Evolutionary conservation across 2,888 invertebrate genomes (phyloP).

Genomic region (Augiades crinisus): DNA sequence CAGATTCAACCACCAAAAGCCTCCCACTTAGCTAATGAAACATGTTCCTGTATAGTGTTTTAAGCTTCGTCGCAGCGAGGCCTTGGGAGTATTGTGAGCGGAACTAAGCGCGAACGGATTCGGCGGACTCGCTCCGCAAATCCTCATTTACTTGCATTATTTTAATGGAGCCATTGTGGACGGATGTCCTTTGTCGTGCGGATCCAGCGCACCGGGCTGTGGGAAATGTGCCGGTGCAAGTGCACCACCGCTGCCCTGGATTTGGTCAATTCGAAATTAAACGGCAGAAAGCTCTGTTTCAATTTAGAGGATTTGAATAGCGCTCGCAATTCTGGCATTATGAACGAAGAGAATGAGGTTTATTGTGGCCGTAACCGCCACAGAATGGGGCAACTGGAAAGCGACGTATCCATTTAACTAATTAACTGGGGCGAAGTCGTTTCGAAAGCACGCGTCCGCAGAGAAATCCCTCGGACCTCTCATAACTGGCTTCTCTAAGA

Average conservation of each 20-base stretch:
- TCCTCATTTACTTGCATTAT: conserved; percentile 82
- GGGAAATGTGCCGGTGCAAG: conserved; percentile 73
- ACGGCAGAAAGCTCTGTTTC: conserved; percentile 56
- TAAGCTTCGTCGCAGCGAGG: conserved; percentile 59
- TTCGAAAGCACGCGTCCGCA: conserved; percentile 56
- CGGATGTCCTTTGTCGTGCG: conserved; percentile 76
- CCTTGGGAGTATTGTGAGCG: conserved; percentile 62
- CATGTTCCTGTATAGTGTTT: conserved; percentile 79
- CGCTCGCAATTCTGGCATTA: conserved; percentile 39
- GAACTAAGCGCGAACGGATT: conserved; percentile 59
- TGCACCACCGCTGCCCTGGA: conserved; percentile 68
- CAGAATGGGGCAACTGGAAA: conserved; percentile 50
- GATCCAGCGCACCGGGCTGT: conserved; percentile 61
- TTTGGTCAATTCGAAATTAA: conserved; percentile 57
- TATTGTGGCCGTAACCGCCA: conserved; percentile 49
- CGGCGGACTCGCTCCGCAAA: conserved; percentile 73
- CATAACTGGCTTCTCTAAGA: conserved; percentile 71
- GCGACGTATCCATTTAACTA: conserved; percentile 70
- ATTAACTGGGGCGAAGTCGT: conserved; percentile 67
- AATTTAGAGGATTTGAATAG: conserved; percentile 55
- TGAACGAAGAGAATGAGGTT: conserved; percentile 46
- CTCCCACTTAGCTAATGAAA: conserved; percentile 82
- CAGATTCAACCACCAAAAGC: conserved; percentile 81
- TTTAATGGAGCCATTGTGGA: conserved; percentile 81
- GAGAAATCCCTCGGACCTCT: conserved; percentile 67